Evolutionary conservation across 2,888 invertebrate genomes (phyloP), one percentile per base, ranked within the genome.

Genomic region (Bruchidius siliquastri): DNA sequence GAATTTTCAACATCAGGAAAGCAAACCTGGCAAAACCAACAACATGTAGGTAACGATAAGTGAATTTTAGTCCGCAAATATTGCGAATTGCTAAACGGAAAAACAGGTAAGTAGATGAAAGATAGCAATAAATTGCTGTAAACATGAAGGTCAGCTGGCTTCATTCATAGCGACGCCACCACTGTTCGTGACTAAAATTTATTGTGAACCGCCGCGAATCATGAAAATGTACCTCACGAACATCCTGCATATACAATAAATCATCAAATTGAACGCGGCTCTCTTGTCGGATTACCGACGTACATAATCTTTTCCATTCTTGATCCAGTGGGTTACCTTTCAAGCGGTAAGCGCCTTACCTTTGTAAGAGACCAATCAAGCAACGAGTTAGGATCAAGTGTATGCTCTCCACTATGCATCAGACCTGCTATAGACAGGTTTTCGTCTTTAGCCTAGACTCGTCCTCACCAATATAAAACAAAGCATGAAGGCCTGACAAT

Each of bases 201-300:
- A 49, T 49, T 49, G 18, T 49, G 49, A 49, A 49, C 18, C 74
- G 67, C 74, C 74, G 71, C 74, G 72, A 75, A 76, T 74, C 75
- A 77, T 74, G 75, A 72, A 77, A 75, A 76, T 76, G 71, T 73
- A 73, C 71, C 73, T 76, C 74, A 76, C 74, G 77, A 75, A 77
- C 74, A 77, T 77, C 77, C 75, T 77, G 76, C 71, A 74, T 73
- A 49, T 13, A 69, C 71, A 32, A 72, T 72, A 67, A 72, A 76
- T 73, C 74, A 73, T 71, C 69, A 71, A 73, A 73, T 49, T 49
- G 49, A 49, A 49, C 49, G 49, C 49, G 49, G 49, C 49, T 3
- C 49, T 49, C 49, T 49, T 49, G 49, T 49, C 49, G 49, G 49
- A 49, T 49, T 49, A 49, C 13, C 13, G 8, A 3, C 13, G 49